These are phyloP conservation scores for Anadara kagoshimensis DNA, from an alignment of 1,140 invertebrate species.

Conservation along the genomic window DNA sequence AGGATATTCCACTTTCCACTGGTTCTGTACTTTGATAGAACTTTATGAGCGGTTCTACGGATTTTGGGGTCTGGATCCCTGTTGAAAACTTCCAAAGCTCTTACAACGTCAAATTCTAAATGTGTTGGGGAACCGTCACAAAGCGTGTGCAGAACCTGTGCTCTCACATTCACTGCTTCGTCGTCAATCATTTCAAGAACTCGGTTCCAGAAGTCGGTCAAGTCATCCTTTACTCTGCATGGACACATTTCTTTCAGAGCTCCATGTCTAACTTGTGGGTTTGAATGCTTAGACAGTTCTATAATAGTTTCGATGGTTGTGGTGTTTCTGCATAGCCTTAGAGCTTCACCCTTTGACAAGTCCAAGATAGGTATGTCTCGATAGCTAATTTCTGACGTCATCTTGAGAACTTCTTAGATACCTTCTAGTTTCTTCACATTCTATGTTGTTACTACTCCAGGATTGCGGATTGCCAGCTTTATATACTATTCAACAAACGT, in stretches of 20 bases:
- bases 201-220: conserved; percentile 68
- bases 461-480: too few species aligned
- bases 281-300: conserved; percentile 62
- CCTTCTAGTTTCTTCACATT: too few species aligned
- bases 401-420: not conserved
- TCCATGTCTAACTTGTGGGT: conserved; percentile 62
- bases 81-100: conserved; percentile 67
- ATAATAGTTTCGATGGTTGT: conserved; percentile 69
- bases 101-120: conserved; percentile 60
- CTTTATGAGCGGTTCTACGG: conserved; percentile 67
- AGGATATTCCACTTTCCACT: conserved; percentile 72
- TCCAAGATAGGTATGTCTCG: not conserved
- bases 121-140: conserved; percentile 70
- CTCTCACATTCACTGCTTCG: conserved; percentile 59
- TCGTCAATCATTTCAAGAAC: conserved; percentile 69
- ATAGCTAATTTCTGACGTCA: not conserved
- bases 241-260: conserved; percentile 72
- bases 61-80: conserved; percentile 64
- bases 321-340: conserved; percentile 62
- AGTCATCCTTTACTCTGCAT: conserved; percentile 68
- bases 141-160: conserved; percentile 67
- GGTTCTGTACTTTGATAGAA: conserved; percentile 60
- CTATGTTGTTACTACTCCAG: too few species aligned
- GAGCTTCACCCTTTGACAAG: conserved; percentile 45
- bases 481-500: too few species aligned